These are phyloP conservation scores for Dendroctonus valens DNA, from an alignment of 1,140 invertebrate species.

Conservation along the genomic window DNA sequence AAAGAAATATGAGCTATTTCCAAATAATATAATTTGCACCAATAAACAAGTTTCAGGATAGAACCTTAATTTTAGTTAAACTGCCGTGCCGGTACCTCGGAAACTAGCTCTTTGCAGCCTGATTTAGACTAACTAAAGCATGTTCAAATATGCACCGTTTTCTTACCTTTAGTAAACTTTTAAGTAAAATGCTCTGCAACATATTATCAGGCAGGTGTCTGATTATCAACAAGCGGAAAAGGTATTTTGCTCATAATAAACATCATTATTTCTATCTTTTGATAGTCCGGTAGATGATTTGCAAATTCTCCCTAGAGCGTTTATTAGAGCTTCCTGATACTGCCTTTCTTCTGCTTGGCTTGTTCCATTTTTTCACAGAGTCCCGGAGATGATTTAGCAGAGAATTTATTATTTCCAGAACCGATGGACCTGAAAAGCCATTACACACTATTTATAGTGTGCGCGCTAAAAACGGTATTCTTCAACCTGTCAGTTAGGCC, in stretches of 20 bases:
- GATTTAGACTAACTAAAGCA: no score
- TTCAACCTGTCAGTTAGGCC: no score
- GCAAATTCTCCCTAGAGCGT: slow-evolving; percentile 97
- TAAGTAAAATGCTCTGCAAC: slow-evolving; percentile 90
- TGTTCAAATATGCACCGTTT: no score
- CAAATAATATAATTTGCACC: no score
- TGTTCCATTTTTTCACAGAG: slow-evolving; percentile 68
- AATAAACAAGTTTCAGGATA: no score
- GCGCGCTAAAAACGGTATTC: no score
- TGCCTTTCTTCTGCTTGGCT: slow-evolving; percentile 71
- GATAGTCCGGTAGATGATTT: slow-evolving; percentile 97
- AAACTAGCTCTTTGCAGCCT: no score
- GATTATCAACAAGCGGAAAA: slow-evolving; percentile 49
- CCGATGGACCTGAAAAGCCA: slow-evolving; percentile 78
- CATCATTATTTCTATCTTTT: slow-evolving; percentile 99
- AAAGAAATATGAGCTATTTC: no score
- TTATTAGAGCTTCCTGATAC: slow-evolving; percentile 94
- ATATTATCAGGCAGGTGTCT: slow-evolving; percentile 65
- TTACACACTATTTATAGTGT: background rate
- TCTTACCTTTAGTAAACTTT: slow-evolving; percentile 87
- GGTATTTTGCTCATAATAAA: slow-evolving; percentile 97
- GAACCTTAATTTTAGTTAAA: no score
- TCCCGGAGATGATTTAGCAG: slow-evolving; percentile 86
- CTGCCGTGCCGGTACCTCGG: no score
- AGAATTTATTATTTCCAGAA: slow-evolving; percentile 97